A percentile compares a stretch with the other conserved stretches of the same genome.
Conservation (phyloP, 2,113 vertebrate species). For the Meles meles region DNA sequence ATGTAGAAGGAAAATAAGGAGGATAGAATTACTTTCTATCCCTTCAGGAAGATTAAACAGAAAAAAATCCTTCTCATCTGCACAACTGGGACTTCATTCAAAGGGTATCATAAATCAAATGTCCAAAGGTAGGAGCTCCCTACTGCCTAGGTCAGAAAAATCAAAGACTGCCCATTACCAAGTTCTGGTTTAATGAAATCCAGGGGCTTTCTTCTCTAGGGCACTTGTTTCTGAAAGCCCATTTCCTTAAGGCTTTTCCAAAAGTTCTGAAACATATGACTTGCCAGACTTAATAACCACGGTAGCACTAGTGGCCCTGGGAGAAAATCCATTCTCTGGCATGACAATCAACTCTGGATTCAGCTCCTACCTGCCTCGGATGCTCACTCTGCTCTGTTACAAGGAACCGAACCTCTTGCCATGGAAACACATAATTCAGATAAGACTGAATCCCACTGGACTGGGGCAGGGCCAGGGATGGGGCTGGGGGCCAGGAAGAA, state of each 20-base stretch:
- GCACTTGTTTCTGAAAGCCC: slow-evolving; percentile 5
- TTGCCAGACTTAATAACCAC: slow-evolving; percentile 6
- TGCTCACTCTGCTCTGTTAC: neutral
- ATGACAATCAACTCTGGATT: neutral
- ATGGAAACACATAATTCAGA: neutral
- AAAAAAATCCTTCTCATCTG: neutral
- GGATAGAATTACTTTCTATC: neutral
- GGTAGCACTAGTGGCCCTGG: neutral
- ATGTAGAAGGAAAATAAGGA: neutral
- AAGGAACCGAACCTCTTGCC: neutral
- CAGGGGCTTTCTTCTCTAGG: neutral
- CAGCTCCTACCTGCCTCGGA: neutral
- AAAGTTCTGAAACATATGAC: neutral
- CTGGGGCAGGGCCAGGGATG: neutral
- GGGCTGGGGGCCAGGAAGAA: neutral
- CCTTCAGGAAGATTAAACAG: neutral
- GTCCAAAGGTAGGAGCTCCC: neutral
- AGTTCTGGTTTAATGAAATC: neutral
- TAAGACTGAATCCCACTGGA: neutral
- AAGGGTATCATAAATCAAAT: neutral
- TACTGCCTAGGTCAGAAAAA: neutral
- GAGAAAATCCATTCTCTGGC: neutral
- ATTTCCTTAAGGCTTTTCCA: slow-evolving; percentile 26
- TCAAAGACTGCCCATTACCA: neutral
- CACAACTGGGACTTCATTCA: neutral